Conservation (phyloP, 2,113 vertebrate genomes). For the Nothobranchius furzeri region DNA sequence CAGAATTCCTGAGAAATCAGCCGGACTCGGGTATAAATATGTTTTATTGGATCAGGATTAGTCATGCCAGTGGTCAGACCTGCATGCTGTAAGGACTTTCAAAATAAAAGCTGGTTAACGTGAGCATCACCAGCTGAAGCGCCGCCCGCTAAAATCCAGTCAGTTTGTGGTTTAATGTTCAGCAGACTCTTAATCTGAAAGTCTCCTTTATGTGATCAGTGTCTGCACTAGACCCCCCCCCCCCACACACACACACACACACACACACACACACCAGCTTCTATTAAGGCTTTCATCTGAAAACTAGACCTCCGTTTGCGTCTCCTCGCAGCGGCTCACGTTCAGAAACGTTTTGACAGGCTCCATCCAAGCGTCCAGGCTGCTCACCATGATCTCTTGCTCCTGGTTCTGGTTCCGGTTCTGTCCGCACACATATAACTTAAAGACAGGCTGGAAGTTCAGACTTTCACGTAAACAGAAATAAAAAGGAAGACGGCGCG, state of each 20-base stretch:
- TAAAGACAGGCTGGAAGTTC: not conserved
- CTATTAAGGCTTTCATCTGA: conserved; percentile 7
- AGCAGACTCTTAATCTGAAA: conserved; percentile 29
- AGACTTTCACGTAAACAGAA: not conserved
- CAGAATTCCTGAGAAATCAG: too few relatives aligned
- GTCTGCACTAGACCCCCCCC: too few relatives aligned
- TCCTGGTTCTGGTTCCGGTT: too few relatives aligned
- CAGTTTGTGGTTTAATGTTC: conserved; percentile 56
- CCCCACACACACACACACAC: not conserved
- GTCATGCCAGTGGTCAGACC: conserved; percentile 72
- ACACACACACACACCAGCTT: conserved; percentile 44
- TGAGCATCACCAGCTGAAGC: conserved; percentile 29
- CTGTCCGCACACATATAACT: too few relatives aligned
- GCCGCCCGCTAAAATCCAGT: conserved; percentile 21
- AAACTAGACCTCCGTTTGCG: conserved; percentile 21
- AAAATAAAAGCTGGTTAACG: conserved; percentile 59
- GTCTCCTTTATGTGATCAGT: not conserved
- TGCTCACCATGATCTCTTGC: too few relatives aligned
- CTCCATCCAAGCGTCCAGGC: too few relatives aligned
- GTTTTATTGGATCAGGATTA: conserved; percentile 72
- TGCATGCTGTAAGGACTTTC: conserved; percentile 65
- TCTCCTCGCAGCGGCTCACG: not conserved
- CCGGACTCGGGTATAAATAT: conserved; percentile 56
- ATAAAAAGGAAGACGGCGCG: conserved; percentile 2
- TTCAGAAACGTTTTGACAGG: too few relatives aligned